Percentiles rank a stretch among this genome's conserved stretches.
These are phyloP conservation scores for Drosophila elegans DNA, from an alignment of 1,140 invertebrate species.

Conservation along the genomic window DNA sequence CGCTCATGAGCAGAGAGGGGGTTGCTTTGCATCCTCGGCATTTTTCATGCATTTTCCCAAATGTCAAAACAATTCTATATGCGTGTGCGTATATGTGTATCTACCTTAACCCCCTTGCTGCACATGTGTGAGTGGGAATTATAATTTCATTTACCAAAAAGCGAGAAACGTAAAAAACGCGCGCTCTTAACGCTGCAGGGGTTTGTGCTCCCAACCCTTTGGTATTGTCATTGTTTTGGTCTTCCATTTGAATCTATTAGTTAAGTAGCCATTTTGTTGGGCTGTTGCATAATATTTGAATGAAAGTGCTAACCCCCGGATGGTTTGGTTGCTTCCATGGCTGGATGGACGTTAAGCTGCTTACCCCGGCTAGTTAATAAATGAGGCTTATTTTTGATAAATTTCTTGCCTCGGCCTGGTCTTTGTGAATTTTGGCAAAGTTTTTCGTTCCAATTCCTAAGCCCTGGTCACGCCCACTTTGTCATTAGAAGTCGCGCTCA, in stretches of 20 bases:
- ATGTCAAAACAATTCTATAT: slow-evolving; percentile 81
- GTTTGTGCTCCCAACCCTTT: slow-evolving; percentile 68
- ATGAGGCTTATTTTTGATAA: slow-evolving; percentile 73
- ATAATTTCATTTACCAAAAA: slow-evolving; percentile 78
- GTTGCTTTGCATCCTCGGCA: slow-evolving; percentile 56
- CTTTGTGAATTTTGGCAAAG: slow-evolving; percentile 40
- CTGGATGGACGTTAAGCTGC: slow-evolving; percentile 73
- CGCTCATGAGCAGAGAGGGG: slow-evolving; percentile 50
- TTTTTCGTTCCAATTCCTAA: slow-evolving; percentile 63
- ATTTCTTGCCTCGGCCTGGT: slow-evolving; percentile 20
- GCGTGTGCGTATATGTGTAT: slow-evolving; percentile 26
- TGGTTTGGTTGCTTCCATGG: slow-evolving; percentile 14
- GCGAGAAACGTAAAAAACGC: slow-evolving; percentile 28
- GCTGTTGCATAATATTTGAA: slow-evolving; percentile 67
- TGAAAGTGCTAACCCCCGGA: slow-evolving; percentile 24
- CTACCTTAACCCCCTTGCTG: slow-evolving; percentile 42
- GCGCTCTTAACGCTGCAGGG: slow-evolving; percentile 53
- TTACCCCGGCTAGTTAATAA: slow-evolving; percentile 75
- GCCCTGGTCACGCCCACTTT: slow-evolving; percentile 74
- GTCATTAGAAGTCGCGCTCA: slow-evolving; percentile 74
- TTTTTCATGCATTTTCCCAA: slow-evolving; percentile 63
- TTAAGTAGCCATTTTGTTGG: slow-evolving; percentile 80
- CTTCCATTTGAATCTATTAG: slow-evolving; percentile 67
- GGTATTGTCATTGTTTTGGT: slow-evolving; percentile 50
- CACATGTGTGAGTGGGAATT: slow-evolving; percentile 49